These are phyloP conservation scores for Anthophora plumipes DNA, from an alignment of 2,888 invertebrate species.

Conservation along the genomic window DNA sequence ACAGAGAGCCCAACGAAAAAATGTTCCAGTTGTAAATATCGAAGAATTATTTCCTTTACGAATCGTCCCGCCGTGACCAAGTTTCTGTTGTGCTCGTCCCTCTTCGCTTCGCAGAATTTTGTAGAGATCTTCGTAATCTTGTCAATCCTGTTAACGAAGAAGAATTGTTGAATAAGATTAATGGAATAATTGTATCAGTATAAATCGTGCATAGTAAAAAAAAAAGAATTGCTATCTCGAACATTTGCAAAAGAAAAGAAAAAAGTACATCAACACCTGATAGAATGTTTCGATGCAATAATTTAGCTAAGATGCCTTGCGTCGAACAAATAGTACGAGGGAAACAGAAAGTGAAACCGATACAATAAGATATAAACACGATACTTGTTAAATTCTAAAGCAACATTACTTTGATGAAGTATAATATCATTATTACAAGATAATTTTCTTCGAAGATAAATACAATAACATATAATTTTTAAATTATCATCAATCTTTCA, in stretches of 20 bases:
- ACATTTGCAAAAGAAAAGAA: neutral
- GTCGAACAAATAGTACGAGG: neutral
- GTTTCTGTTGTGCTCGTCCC: slow-evolving; percentile 19
- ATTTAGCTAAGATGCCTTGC: neutral
- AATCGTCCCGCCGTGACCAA: slow-evolving; percentile 4
- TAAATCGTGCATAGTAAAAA: neutral
- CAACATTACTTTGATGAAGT: neutral
- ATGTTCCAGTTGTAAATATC: slow-evolving; percentile 2
- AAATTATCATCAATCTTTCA: neutral
- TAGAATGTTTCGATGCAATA: neutral
- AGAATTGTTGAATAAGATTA: slow-evolving; percentile 12
- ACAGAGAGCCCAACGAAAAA: neutral
- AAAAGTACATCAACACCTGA: neutral
- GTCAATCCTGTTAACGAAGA: slow-evolving; percentile 50
- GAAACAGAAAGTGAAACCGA: slow-evolving; percentile 25
- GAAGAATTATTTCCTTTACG: slow-evolving; percentile 6
- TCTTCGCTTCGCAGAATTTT: slow-evolving; percentile 17
- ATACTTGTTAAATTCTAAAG: slow-evolving; percentile 2
- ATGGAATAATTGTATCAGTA: neutral
- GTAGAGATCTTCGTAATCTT: slow-evolving; percentile 34
- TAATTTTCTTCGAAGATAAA: neutral
- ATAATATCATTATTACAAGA: neutral
- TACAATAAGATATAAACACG: slow-evolving; percentile 6
- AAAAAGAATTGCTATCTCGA: neutral
- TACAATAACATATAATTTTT: neutral